Conservation (phyloP, 1,140 invertebrate genomes). For the Dendrolimus punctatus region DNA sequence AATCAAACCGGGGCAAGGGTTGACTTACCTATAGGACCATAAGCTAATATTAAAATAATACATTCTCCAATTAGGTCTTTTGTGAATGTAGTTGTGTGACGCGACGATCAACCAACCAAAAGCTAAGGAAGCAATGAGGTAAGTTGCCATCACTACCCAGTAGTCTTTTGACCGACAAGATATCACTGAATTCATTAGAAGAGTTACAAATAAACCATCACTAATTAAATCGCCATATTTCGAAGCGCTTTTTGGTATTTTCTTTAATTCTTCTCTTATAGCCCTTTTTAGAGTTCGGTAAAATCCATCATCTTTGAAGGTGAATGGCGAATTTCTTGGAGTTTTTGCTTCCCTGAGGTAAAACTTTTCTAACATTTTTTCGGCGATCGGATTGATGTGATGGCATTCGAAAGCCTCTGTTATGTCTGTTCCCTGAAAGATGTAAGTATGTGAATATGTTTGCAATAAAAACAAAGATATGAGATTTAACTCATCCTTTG, state of each 20-base stretch:
- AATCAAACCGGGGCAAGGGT: neutral
- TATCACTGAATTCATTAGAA: constrained; percentile 30
- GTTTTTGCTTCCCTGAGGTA: constrained; percentile 72
- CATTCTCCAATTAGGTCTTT: constrained; percentile 85
- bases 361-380: constrained; percentile 74
- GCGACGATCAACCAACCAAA: constrained; percentile 74
- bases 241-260: constrained; percentile 33
- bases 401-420: constrained; percentile 82
- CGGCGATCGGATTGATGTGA: constrained; percentile 73
- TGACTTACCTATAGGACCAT: constrained; percentile 74
- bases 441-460: too few species aligned
- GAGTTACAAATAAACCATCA: constrained; percentile 39
- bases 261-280: constrained; percentile 69
- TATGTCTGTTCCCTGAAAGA: constrained; percentile 78
- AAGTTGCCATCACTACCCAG: constrained; percentile 32
- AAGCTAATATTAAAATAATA: constrained; percentile 83
- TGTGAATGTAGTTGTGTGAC: constrained; percentile 88
- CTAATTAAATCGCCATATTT: constrained; percentile 32
- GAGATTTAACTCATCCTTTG: too few species aligned
- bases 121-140: constrained; percentile 50
- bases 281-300: constrained; percentile 77
- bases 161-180: constrained; percentile 36
- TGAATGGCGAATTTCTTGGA: constrained; percentile 77
- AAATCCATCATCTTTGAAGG: constrained; percentile 80
- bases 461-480: too few species aligned